Base-by-base conservation (phyloP, 2,113 vertebrate genomes). In the Natator depressus region DNA sequence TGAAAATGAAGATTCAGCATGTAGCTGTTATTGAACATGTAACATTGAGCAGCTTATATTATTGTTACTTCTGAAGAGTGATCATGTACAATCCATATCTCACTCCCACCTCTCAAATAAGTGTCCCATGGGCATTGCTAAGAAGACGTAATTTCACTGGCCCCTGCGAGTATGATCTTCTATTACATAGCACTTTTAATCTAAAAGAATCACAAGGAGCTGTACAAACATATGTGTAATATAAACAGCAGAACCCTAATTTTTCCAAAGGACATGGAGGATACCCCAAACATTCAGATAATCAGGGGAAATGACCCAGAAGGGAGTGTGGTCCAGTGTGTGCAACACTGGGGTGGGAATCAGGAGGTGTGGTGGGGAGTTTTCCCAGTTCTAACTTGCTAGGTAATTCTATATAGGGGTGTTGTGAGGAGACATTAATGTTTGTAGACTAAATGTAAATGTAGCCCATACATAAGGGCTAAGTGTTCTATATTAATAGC, bases 91-190 rank as follows among this genome's bases (percentile, higher is more conserved):
- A 25, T 80, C 75, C 72, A 85, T 75, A 12, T 38, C 42, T 79
- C 53, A 81, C 4, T 50, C 10, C 12, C 24, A 55, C 13, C 7
- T 83, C 11, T 89, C 47, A 80, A 27, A 7, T 24, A 81, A 85
- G 11, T 16, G 51, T 53, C 84, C 29, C 35, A 54, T 13, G 8
- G 10, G 51, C 94, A 38, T 87, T 38, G 78, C 55, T 75, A 86
- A n/a, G 0, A 2, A 62, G 24, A 1, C 57, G 27, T 24, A 80
- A 46, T 51, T 93, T 13, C 1, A 59, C 6, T 31, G 88, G 42
- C 22, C 24, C 24, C 38, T 27, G 42, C 35, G 46, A 84, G 22
- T n/a, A 86, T 24, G 5, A 50, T 38, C 85, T 76, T 53, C 76
- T 29, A 2, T 46, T 53, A 80, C 17, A 31, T 88, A 88, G 4